Percentiles rank a stretch among this genome's conserved stretches.
Evolutionary conservation across 2,888 invertebrate genomes (phyloP).

Genomic region (Sussaba pulchella): DNA sequence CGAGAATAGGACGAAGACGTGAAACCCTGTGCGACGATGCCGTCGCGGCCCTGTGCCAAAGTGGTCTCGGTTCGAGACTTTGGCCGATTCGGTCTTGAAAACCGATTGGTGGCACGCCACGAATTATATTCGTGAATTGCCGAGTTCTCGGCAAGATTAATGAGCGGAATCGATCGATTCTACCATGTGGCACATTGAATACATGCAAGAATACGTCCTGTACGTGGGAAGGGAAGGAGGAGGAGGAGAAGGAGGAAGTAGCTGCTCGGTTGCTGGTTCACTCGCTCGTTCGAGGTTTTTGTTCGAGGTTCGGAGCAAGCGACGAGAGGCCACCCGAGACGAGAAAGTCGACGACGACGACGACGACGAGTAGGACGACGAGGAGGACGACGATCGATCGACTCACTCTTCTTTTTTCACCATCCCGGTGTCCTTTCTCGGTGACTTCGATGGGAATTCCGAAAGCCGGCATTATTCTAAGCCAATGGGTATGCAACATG

Average conservation of each 20-base stretch:
- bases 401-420: slow-evolving; percentile 34
- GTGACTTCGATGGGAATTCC: slow-evolving; percentile 59
- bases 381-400: slow-evolving; percentile 43
- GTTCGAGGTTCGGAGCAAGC: slow-evolving; percentile 14
- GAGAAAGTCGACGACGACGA: neutral
- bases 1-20: too few relatives aligned
- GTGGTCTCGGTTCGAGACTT: too few relatives aligned
- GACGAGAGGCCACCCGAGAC: slow-evolving; percentile 1
- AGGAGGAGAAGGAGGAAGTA: neutral
- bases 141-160: slow-evolving; percentile 62
- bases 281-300: slow-evolving; percentile 18
- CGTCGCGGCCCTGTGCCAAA: too few relatives aligned
- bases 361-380: slow-evolving; percentile 14
- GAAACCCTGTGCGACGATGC: too few relatives aligned
- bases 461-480: slow-evolving; percentile 63
- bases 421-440: slow-evolving; percentile 33
- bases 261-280: slow-evolving; percentile 42
- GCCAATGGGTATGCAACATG: slow-evolving; percentile 64
- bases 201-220: neutral
- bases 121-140: slow-evolving; percentile 62
- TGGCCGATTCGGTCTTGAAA: slow-evolving; percentile 1
- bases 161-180: slow-evolving; percentile 61
- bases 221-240: neutral
- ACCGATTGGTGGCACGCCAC: slow-evolving; percentile 70
- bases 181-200: slow-evolving; percentile 17